Conservation (phyloP, 2,797 vertebrate species). For the Argentina silus region DNA sequence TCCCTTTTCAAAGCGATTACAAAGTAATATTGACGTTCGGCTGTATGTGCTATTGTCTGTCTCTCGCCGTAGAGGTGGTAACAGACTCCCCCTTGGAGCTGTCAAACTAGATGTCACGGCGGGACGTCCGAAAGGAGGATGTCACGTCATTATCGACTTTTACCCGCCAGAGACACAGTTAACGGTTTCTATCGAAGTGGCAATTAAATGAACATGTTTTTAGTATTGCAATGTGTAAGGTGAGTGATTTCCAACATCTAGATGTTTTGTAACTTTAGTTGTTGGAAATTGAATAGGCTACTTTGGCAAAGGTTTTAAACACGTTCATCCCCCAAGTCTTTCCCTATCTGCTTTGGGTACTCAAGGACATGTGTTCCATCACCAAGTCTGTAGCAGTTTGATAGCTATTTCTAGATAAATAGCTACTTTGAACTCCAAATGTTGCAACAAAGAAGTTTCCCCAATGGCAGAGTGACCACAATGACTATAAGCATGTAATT, state of each 20-base stretch:
- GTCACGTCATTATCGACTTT: not conserved
- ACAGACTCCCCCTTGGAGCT: constrained; percentile 12
- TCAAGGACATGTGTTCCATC: not conserved
- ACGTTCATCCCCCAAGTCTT: not conserved
- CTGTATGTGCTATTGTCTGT: constrained; percentile 44
- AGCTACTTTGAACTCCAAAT: not conserved
- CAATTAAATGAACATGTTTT: not conserved
- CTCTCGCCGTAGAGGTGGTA: not conserved
- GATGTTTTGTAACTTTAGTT: not conserved
- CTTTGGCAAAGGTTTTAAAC: no score
- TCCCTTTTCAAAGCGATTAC: not conserved
- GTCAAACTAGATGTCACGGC: constrained; percentile 24
- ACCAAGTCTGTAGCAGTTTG: not conserved
- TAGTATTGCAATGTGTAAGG: not conserved
- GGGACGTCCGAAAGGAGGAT: constrained; percentile 61
- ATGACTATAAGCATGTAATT: not conserved
- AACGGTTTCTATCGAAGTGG: not conserved
- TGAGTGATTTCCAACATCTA: not conserved
- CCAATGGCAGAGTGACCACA: not conserved
- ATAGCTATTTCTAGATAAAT: not conserved
- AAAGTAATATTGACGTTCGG: not conserved
- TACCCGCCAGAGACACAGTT: not conserved
- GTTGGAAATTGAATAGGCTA: no score
- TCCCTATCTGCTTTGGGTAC: not conserved
- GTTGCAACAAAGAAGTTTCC: not conserved